Evolutionary conservation across 2,797 vertebrate genomes (phyloP), one percentile per base, ranked within the genome.

Genomic region (Poeciliopsis infans): DNA sequence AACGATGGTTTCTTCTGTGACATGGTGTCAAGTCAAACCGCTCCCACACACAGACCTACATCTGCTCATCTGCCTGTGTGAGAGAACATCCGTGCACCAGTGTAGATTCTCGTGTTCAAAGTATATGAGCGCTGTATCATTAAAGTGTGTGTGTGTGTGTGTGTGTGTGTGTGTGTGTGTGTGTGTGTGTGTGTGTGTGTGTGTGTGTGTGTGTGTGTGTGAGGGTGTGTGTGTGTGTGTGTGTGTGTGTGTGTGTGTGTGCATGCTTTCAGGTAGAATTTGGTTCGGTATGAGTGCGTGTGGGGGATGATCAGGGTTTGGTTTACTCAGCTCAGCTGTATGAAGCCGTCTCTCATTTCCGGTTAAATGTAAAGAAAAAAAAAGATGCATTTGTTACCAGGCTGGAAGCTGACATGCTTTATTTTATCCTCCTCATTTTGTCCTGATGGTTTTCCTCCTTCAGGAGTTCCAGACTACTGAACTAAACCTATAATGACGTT

Each of bases 21-120:
- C 36, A 51, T 20, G 78, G 36, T 31, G 55, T 75, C 59, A 0
- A 87, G 79, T 74, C 73, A 80, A 89, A 86, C 80, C 68, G 20
- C 78, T 86, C 86, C 85, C 83, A 89, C 88, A 87, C 83, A 83
- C 76, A 83, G 66, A 77, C 79, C 84, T 76, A 91, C 86, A 91
- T 89, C 88, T 91, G 85, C 71, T 81, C 76, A 72, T 79, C 75
- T 80, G 69, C 68, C 68, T 78, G 66, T 23, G 72, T 12, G 47
- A 41, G 31, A 5, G 72, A 75, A 23, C 78, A 55, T 1, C 1
- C 25, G 55, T 39, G 87, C 76, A 51, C 33, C 0, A 55, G 47
- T 13, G 6, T 55, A 76, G 55, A 78, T 47, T 7, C n/a, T 49
- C 2, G n/a, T 36, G 39, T 36, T 47, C 51, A 33, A 41, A 1